phyloP scores from a whole-genome alignment of 2,888 invertebrate genomes.

The Zeuzera pyrina region DNA sequence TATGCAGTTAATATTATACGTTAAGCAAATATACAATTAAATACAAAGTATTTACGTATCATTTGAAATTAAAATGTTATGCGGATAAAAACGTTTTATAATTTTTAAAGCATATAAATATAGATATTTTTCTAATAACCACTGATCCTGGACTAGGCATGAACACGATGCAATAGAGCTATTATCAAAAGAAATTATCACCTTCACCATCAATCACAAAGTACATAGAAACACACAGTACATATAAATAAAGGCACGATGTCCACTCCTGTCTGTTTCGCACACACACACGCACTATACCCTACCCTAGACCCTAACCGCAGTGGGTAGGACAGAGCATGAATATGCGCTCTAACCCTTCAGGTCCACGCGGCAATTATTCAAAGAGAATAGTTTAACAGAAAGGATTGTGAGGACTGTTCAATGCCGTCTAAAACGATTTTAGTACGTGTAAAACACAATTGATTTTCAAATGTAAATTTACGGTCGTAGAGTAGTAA shows the following conservation, averaged over 20 bases:
- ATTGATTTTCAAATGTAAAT: slow-evolving; percentile 13
- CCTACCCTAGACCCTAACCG: slow-evolving; percentile 39
- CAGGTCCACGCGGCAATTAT: slow-evolving; percentile 73
- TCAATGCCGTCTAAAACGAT: not conserved
- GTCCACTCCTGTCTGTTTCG: slow-evolving; percentile 29
- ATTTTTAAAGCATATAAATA: too few relatives aligned
- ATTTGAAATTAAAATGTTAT: too few relatives aligned
- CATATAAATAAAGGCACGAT: slow-evolving; percentile 21
- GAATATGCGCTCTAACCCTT: slow-evolving; percentile 68
- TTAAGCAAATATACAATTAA: too few relatives aligned
- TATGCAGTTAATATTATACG: too few relatives aligned
- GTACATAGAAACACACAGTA: too few relatives aligned
- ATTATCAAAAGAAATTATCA: too few relatives aligned
- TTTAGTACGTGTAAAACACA: not conserved
- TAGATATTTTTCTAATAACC: too few relatives aligned
- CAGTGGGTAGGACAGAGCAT: slow-evolving; percentile 59
- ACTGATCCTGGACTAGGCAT: too few relatives aligned
- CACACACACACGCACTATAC: slow-evolving; percentile 1
- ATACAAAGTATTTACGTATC: too few relatives aligned
- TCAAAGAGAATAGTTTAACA: slow-evolving; percentile 74
- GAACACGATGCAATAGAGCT: too few relatives aligned
- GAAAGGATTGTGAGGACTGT: slow-evolving; percentile 67
- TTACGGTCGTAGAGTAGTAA: slow-evolving; percentile 6
- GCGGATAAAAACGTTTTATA: too few relatives aligned
- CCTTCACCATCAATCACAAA: too few relatives aligned